These are phyloP conservation scores for Amphipyra berbera DNA, from an alignment of 2,888 invertebrate species.

Conservation along the genomic window DNA sequence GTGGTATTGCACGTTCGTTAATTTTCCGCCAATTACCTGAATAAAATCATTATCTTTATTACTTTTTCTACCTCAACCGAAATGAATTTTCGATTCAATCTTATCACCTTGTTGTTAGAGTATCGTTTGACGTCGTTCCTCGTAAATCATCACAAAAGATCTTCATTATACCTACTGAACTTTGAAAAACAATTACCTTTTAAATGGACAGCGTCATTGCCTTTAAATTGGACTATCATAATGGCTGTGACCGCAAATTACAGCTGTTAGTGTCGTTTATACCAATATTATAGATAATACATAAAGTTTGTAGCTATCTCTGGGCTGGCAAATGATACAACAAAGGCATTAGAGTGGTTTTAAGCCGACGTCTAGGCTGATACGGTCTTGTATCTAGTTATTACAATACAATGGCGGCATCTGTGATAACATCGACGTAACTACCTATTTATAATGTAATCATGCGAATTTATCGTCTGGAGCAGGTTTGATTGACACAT, in stretches of 20 bases:
- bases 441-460: constrained; percentile 35
- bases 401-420: constrained; percentile 51
- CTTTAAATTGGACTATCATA: constrained; percentile 11
- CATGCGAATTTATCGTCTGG: constrained; percentile 42
- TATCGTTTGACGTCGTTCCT: constrained; percentile 31
- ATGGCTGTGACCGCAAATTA: constrained; percentile 11
- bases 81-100: constrained; percentile 37
- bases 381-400: constrained; percentile 44
- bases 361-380: constrained; percentile 9
- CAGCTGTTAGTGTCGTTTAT: constrained; percentile 6
- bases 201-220: constrained; percentile 13
- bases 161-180: constrained; percentile 7
- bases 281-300: not conserved
- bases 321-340: constrained; percentile 6
- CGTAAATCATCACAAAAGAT: constrained; percentile 33
- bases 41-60: constrained; percentile 20
- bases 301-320: not conserved
- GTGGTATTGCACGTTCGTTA: not conserved
- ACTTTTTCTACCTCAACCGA: constrained; percentile 15
- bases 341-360: constrained; percentile 3
- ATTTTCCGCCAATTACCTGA: not conserved
- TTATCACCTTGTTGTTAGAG: constrained; percentile 29
- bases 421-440: constrained; percentile 33
- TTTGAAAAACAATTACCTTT: constrained; percentile 24
- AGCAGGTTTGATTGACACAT: constrained; percentile 41